phyloP scores from a whole-genome alignment of 2,888 invertebrate genomes.

The Macaria notata region DNA sequence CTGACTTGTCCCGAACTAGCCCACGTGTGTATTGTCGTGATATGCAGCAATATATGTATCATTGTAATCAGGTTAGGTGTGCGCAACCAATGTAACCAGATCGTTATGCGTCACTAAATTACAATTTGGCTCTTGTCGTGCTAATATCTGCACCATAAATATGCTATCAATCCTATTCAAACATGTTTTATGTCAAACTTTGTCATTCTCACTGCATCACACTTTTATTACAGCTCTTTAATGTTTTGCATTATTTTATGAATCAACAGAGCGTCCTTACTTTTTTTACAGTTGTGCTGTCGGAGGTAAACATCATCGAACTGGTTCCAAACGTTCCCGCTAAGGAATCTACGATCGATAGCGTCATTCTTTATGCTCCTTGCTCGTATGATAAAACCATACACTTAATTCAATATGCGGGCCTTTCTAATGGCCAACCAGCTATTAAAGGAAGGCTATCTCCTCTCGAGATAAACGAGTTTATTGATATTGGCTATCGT shows the following conservation, averaged over 20 bases:
- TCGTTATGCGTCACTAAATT: conserved; percentile 52
- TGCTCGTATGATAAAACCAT: conserved; percentile 12
- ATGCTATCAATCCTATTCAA: conserved; percentile 44
- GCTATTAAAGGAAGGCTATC: conserved; percentile 57
- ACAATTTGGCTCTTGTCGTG: conserved; percentile 43
- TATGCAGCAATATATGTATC: conserved; percentile 36
- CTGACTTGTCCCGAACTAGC: conserved; percentile 22
- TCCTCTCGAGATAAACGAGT: conserved; percentile 59
- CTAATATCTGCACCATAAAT: conserved; percentile 42
- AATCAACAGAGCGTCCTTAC: not conserved
- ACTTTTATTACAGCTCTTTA: not conserved
- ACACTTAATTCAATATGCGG: conserved; percentile 20
- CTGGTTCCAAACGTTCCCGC: not conserved
- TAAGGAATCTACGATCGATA: not conserved
- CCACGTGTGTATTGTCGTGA: conserved; percentile 41
- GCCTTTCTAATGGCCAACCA: conserved; percentile 45
- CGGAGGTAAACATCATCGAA: not conserved
- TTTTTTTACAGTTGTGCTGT: not conserved
- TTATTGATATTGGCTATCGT: conserved; percentile 62
- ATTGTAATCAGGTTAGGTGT: conserved; percentile 41
- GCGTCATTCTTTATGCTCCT: conserved; percentile 21
- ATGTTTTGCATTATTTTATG: too few relatives aligned
- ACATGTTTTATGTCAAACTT: conserved; percentile 45
- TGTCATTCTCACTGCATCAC: conserved; percentile 30
- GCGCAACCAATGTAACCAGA: conserved; percentile 48